Evolutionary conservation across 2,113 vertebrate genomes (phyloP), one percentile per base, ranked within the genome.

Genomic region (Daphoenositta chrysoptera): DNA sequence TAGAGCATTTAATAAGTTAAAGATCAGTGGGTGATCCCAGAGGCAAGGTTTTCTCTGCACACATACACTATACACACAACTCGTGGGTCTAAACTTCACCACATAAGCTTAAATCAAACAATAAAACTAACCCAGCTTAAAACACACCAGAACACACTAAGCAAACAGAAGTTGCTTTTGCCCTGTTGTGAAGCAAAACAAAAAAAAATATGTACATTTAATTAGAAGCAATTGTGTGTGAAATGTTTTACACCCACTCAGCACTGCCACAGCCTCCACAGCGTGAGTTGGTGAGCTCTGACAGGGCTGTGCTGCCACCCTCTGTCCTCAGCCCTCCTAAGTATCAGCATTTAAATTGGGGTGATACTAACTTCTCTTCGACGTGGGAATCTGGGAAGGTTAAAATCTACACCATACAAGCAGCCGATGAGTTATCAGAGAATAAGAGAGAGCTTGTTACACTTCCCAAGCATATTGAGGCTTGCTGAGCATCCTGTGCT

Each of bases 261-360:
- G 57, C 3, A 4, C 27, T 77, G 75, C 45, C 56, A 20, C 31
- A 48, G 72, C 48, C 20, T 45, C 56, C 9, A 3, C 23, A 24
- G 6, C 0, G 2, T 3, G 50, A 22, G 50, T 15, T 33, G 50
- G 40, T 19, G 81, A 76, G 44, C 66, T 87, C 35, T 3, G 23
- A 51, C 78, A 77, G 97, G 15, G 33, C 73, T 89, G 89, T 68
- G 91, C 96, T 96, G 98, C 98, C 98, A 97, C 94, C 98, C 66
- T 63, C 97, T 96, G 98, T 87, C 93, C 71, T 69, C 87, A 77
- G 33, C 6, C 45, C 39, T 87, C 56, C 63, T 31, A 19, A 45
- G 8, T 80, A 60, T 4, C 47, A 35, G 54, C 71, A 79, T 45
- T 20, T 44, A 40, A 60, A 20, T 0, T 6, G 23, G 61, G 39